Evolutionary conservation across 2,113 vertebrate species (phyloP), one percentile per base, ranked within the genome.

Genomic region (Festucalex cinctus): DNA sequence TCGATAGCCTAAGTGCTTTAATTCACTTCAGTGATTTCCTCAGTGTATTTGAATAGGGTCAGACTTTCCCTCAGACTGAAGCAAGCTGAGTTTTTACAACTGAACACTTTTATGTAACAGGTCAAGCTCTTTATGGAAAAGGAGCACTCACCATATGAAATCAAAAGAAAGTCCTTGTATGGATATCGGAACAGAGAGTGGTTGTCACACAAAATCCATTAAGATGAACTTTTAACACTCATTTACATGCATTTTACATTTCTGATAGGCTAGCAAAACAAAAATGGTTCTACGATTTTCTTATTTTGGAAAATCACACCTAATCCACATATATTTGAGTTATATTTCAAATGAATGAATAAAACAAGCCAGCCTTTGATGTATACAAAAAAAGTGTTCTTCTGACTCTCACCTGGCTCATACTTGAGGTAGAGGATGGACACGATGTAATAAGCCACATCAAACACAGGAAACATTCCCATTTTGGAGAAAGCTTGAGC

Each of bases 391-490:
- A 56, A 26, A 56, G 22, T 56, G 10, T 14, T 28, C 12, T 26
- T 19, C 14, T 35, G n/a, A 14, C 17, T 58, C 94, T 92, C 77
- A 98, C 97, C 97, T 87, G 96, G 94, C 87, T 99, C 96, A 84
- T 96, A 97, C 85, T 95, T 97, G 89, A 99, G 94, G 92, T 98
- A 99, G 84, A 99, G 93, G 78, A 99, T 90, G 79, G 97, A 98
- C 77, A 98, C 93, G 81, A 98, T 94, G 91, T 96, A 99, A 77
- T 98, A 98, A 22, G 95, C 95, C 32, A 97, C 81, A 85, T 99
- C 96, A 86, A 99, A 99, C 1, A 97, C 90, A 0, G 96, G 97
- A 89, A 98, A 99, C 83, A 97, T 92, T 59, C 95, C 94, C 81
- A 98, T 90, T 83, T 95, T 92, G 41, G 97, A 94, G 90, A 98